Conservation (phyloP, 1,140 invertebrate species). For the Coelopa frigida region DNA sequence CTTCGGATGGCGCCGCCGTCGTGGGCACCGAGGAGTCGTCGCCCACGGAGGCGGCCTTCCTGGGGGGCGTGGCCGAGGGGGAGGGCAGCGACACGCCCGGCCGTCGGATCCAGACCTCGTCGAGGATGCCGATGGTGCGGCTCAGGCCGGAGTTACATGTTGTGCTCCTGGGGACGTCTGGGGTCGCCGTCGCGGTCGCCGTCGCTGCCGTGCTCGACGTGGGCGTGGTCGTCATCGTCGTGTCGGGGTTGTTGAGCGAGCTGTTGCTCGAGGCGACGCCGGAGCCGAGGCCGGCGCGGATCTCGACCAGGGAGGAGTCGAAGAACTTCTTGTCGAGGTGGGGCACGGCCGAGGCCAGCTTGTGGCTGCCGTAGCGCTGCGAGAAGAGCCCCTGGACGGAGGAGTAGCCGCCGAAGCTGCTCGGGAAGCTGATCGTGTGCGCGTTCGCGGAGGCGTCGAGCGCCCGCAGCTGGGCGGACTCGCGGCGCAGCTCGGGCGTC, state of each 20-base stretch:
- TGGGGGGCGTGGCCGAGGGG: not conserved
- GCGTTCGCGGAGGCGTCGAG: conserved; percentile 46
- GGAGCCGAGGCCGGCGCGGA: no score
- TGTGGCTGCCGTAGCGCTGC: conserved; percentile 38
- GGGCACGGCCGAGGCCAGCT: conserved; percentile 19
- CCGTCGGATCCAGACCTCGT: conserved; percentile 38
- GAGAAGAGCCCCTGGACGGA: conserved; percentile 48
- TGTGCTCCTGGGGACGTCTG: not conserved
- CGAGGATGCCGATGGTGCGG: not conserved
- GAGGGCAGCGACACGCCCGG: not conserved
- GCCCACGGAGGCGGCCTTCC: not conserved
- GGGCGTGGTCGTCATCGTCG: no score
- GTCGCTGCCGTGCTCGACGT: not conserved
- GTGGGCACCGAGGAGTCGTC: conserved; percentile 13
- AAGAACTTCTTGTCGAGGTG: conserved; percentile 74
- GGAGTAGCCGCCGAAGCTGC: conserved; percentile 51
- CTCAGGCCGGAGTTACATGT: not conserved
- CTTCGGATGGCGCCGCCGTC: conserved; percentile 28
- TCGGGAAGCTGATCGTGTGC: conserved; percentile 56
- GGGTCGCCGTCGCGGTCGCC: not conserved
- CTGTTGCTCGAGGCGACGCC: conserved; percentile 58
- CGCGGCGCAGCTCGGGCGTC: conserved; percentile 48
- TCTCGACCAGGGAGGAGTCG: conserved; percentile 71
- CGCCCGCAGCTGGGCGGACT: conserved; percentile 42
- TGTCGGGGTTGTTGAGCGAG: conserved; percentile 47